These are phyloP conservation scores for Zoanthus sociatus DNA, from an alignment of 92 coral and sea anemone genomes.

Conservation along the genomic window DNA sequence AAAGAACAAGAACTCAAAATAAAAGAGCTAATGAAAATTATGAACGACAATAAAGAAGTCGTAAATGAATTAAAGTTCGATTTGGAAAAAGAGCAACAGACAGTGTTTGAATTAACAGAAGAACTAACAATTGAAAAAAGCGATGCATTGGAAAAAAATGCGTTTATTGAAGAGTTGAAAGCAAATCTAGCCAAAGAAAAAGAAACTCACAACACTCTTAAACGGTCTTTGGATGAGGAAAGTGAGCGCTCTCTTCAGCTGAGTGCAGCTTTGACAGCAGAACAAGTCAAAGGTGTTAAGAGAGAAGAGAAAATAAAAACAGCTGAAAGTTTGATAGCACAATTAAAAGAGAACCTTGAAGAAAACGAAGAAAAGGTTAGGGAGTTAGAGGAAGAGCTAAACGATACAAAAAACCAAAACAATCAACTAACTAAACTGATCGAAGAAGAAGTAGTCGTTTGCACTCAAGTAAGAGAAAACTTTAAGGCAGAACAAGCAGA, in stretches of 20 bases:
- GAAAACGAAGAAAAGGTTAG: slow-evolving; percentile 57
- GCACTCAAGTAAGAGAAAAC: slow-evolving; percentile 71
- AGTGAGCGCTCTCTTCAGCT: slow-evolving; percentile 71
- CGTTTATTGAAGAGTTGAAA: slow-evolving; percentile 44
- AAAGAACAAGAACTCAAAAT: slow-evolving; percentile 64
- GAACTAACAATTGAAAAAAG: slow-evolving; percentile 59
- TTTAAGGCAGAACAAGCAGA: slow-evolving; percentile 72
- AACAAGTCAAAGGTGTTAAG: slow-evolving; percentile 70
- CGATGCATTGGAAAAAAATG: slow-evolving; percentile 50
- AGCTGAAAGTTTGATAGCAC: slow-evolving; percentile 43
- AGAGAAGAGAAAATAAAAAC: slow-evolving; percentile 52
- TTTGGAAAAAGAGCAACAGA: slow-evolving; percentile 67
- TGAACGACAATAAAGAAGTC: slow-evolving; percentile 48
- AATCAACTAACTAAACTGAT: slow-evolving; percentile 24
- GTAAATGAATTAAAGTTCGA: slow-evolving; percentile 52
- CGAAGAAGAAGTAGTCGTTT: slow-evolving; percentile 57
- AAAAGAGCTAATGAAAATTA: slow-evolving; percentile 55
- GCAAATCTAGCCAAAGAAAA: slow-evolving; percentile 52
- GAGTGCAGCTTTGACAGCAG: slow-evolving; percentile 67
- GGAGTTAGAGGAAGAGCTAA: slow-evolving; percentile 61
- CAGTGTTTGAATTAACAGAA: slow-evolving; percentile 66
- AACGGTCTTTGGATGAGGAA: slow-evolving; percentile 66
- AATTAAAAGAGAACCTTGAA: slow-evolving; percentile 51
- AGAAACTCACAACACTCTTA: slow-evolving; percentile 37
- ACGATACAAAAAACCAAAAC: slow-evolving; percentile 35